phyloP scores from a whole-genome alignment of 2,797 vertebrate genomes.

The Myioborus melanocephalus region DNA sequence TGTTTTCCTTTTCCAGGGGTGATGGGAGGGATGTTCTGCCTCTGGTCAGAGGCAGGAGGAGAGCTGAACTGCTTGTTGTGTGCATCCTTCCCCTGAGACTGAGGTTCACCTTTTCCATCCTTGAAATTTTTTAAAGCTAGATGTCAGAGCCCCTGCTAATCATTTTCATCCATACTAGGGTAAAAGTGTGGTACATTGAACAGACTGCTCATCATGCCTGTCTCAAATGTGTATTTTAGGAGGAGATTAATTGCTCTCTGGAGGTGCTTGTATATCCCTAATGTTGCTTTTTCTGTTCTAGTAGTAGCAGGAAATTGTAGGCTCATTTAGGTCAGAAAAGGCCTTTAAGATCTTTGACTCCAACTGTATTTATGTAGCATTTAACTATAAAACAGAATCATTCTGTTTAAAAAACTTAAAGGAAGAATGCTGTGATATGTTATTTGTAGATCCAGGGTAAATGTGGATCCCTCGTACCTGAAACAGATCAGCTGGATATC shows the following conservation, averaged over 20 bases:
- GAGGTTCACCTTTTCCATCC: background rate
- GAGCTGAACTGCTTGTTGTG: background rate
- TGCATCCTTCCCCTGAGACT: background rate
- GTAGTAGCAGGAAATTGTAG: background rate
- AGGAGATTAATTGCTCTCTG: background rate
- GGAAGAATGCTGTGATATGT: background rate
- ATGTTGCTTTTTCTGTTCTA: background rate
- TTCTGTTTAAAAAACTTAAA: background rate
- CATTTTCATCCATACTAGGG: background rate
- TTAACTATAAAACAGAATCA: background rate
- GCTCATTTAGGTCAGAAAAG: background rate
- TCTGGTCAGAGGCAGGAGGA: background rate
- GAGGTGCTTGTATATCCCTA: background rate
- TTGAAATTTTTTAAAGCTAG: background rate
- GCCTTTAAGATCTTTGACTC: background rate
- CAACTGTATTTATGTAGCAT: fast-evolving
- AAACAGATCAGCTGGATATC: background rate
- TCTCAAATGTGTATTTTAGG: background rate
- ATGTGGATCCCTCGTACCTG: background rate
- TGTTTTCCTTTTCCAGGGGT: background rate
- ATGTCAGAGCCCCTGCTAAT: background rate
- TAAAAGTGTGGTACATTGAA: background rate
- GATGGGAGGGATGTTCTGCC: background rate
- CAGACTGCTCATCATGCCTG: background rate
- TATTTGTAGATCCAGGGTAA: background rate